phyloP scores from a whole-genome alignment of 2,113 vertebrate genomes.

The Heptranchias perlo region DNA sequence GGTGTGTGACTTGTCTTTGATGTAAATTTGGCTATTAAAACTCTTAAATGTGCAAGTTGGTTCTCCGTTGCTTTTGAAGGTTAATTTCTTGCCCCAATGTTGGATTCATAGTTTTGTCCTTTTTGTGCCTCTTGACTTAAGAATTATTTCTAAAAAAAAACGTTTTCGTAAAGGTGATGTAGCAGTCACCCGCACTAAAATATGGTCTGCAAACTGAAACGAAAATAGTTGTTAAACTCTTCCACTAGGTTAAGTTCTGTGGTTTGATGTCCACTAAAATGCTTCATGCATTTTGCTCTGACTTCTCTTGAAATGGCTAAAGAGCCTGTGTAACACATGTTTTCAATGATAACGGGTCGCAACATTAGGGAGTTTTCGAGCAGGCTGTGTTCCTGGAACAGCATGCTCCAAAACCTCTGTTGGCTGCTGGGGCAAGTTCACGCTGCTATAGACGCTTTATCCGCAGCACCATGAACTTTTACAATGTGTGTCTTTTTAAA shows the following conservation, averaged over 20 bases:
- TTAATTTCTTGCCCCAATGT: neutral
- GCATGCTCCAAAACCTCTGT: neutral
- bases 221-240: neutral
- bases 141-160: neutral
- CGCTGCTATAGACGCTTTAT: neutral
- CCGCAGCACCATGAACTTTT: neutral
- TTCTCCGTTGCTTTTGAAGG: neutral
- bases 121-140: neutral
- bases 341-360: slow-evolving; percentile 23
- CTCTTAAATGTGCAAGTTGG: neutral
- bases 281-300: neutral
- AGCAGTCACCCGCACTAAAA: neutral
- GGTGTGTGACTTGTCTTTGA: neutral
- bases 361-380: slow-evolving; percentile 2
- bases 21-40: neutral
- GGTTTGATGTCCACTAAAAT: neutral
- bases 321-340: slow-evolving; percentile 5
- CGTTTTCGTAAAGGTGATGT: neutral
- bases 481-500: neutral
- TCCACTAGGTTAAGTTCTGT: neutral
- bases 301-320: neutral
- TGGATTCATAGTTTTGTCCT: neutral
- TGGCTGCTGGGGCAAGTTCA: neutral
- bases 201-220: neutral
- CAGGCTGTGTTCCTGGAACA: slow-evolving; percentile 25